Conservation (phyloP, 1,140 invertebrate genomes). For the Pachyrhynchus sulphureomaculatus region DNA sequence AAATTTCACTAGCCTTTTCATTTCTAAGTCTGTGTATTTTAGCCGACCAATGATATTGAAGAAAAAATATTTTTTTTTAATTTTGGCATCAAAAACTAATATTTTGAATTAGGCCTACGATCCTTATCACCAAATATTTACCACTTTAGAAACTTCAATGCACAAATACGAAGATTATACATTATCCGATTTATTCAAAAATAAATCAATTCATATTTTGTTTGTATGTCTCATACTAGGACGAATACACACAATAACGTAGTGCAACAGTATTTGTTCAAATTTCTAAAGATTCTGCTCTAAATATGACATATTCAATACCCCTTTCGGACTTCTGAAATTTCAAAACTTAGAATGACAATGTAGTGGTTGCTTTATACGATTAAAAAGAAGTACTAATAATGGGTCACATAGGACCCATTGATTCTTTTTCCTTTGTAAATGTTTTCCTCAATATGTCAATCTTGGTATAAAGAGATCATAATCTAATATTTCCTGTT, state of each 20-base stretch:
- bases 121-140: constrained; percentile 9
- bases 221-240: constrained; percentile 1
- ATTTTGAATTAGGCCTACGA: too few species aligned
- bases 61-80: too few species aligned
- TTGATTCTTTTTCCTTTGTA: too few species aligned
- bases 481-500: too few species aligned
- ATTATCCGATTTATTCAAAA: constrained; percentile 9
- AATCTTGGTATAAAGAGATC: not conserved
- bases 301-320: not conserved
- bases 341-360: not conserved
- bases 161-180: constrained; percentile 4
- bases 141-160: constrained; percentile 12
- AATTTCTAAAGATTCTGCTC: constrained; percentile 1
- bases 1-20: too few species aligned
- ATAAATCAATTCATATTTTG: constrained; percentile 1
- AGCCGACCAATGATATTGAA: too few species aligned
- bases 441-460: not conserved
- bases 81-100: too few species aligned
- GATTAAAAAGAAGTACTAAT: too few species aligned
- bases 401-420: too few species aligned
- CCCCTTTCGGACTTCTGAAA: constrained; percentile 6
- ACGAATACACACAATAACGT: not conserved
- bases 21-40: too few species aligned
- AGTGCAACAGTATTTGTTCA: not conserved
- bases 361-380: not conserved